phyloP scores from a whole-genome alignment of 2,888 invertebrate genomes.

The Elegia similella region DNA sequence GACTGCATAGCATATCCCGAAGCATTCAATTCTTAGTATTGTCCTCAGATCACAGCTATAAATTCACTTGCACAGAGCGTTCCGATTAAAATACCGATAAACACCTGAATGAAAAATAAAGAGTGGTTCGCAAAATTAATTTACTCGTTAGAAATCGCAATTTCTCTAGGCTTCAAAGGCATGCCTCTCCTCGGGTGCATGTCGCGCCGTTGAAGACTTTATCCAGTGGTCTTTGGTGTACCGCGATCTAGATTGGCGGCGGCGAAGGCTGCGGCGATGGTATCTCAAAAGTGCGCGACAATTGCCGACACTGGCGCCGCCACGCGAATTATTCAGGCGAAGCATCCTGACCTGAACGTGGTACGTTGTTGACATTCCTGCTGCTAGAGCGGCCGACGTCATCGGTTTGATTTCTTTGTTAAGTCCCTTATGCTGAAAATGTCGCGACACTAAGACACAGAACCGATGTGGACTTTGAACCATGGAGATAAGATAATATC shows the following conservation, averaged over 20 bases:
- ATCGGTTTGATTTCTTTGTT: slow-evolving; percentile 12
- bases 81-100: neutral
- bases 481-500: too few relatives aligned
- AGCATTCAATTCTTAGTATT: neutral
- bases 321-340: slow-evolving; percentile 16
- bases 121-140: neutral
- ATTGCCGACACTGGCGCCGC: slow-evolving; percentile 62
- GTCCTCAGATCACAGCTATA: neutral
- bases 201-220: slow-evolving; percentile 71
- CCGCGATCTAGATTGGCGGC: slow-evolving; percentile 76
- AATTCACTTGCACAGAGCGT: neutral
- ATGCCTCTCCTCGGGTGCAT: slow-evolving; percentile 53
- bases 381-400: neutral
- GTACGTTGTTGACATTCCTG: slow-evolving; percentile 4
- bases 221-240: slow-evolving; percentile 73
- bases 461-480: too few relatives aligned
- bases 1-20: neutral
- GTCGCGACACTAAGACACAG: too few relatives aligned
- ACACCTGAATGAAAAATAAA: neutral
- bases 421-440: neutral
- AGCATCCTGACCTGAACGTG: slow-evolving; percentile 10
- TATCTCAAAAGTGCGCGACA: slow-evolving; percentile 75
- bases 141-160: slow-evolving; percentile 24
- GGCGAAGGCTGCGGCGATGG: slow-evolving; percentile 64
- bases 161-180: slow-evolving; percentile 70